A percentile compares a stretch with the other conserved stretches of the same genome.
phyloP scores from a whole-genome alignment of 2,888 invertebrate genomes.

The Agrilus mali region DNA sequence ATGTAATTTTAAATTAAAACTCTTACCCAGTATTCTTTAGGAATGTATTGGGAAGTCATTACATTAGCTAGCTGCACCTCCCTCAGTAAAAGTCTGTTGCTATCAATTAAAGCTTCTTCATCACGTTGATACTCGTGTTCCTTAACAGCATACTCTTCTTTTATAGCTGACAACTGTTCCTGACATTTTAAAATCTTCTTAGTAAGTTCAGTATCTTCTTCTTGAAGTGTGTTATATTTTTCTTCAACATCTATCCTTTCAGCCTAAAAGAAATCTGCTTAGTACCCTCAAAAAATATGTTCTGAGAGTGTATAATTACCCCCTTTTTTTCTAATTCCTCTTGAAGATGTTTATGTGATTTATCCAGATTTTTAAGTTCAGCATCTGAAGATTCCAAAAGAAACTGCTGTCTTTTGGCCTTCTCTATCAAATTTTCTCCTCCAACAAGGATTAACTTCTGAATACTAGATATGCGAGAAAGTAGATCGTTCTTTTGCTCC shows the following conservation, averaged over 20 bases:
- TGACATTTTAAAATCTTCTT: conserved; percentile 86
- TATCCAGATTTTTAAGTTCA: conserved; percentile 65
- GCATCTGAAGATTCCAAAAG: conserved; percentile 77
- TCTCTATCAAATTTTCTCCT: conserved; percentile 94
- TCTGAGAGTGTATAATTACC: conserved; percentile 29
- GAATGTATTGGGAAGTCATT: conserved; percentile 87
- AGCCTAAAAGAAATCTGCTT: conserved; percentile 38
- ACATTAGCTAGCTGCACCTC: conserved; percentile 86
- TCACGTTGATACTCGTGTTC: conserved; percentile 93
- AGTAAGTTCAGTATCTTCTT: conserved; percentile 85
- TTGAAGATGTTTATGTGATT: conserved; percentile 68
- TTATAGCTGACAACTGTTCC: conserved; percentile 73
- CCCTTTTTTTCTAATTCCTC: conserved; percentile 79
- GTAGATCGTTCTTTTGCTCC: conserved; percentile 67
- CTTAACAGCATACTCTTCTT: conserved; percentile 73
- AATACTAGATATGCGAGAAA: conserved; percentile 75
- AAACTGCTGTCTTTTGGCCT: conserved; percentile 86
- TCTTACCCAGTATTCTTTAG: conserved; percentile 76
- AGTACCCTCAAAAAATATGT: background rate
- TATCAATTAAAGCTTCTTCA: conserved; percentile 91
- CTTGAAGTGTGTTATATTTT: conserved; percentile 86
- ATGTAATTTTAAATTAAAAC: conserved; percentile 4
- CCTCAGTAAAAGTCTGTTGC: conserved; percentile 75
- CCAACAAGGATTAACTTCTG: conserved; percentile 96
- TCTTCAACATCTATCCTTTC: conserved; percentile 90